Conservation (phyloP, 1,140 invertebrate species). For the Bombus pyrosoma region DNA sequence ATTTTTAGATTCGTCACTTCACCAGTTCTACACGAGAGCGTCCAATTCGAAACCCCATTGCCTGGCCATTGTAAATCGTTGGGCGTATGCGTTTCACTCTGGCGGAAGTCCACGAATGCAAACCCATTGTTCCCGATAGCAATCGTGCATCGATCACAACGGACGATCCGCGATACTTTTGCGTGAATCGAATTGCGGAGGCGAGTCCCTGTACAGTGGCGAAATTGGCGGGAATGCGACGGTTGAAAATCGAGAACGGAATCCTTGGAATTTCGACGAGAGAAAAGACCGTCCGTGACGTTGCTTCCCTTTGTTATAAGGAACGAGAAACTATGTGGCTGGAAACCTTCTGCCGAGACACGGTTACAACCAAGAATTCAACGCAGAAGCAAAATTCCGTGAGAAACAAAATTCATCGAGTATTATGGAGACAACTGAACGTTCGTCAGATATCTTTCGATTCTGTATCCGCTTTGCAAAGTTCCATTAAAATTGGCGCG, state of each 20-base stretch:
- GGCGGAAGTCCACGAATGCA: not conserved
- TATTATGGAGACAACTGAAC: not conserved
- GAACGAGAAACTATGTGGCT: conserved; percentile 3
- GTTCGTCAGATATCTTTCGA: not conserved
- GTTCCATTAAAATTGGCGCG: not conserved
- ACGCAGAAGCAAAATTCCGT: not conserved
- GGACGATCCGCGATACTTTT: conserved; percentile 1
- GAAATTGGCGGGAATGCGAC: not conserved
- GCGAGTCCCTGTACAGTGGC: not conserved
- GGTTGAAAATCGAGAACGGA: conserved; percentile 1
- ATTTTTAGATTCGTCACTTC: not conserved
- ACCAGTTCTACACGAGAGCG: not conserved
- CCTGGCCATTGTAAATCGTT: not conserved
- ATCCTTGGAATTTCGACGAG: not conserved
- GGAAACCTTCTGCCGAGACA: not conserved
- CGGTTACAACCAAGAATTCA: not conserved
- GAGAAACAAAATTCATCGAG: not conserved
- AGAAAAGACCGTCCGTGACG: not conserved
- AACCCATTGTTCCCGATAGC: not conserved
- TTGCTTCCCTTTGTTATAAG: conserved; percentile 26
- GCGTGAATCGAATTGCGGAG: not conserved
- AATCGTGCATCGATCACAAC: not conserved
- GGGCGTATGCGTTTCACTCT: not conserved
- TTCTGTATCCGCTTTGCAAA: not conserved
- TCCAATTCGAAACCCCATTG: not conserved